Evolutionary conservation across 2,113 vertebrate species (phyloP).

Genomic region (Zootoca vivipara): DNA sequence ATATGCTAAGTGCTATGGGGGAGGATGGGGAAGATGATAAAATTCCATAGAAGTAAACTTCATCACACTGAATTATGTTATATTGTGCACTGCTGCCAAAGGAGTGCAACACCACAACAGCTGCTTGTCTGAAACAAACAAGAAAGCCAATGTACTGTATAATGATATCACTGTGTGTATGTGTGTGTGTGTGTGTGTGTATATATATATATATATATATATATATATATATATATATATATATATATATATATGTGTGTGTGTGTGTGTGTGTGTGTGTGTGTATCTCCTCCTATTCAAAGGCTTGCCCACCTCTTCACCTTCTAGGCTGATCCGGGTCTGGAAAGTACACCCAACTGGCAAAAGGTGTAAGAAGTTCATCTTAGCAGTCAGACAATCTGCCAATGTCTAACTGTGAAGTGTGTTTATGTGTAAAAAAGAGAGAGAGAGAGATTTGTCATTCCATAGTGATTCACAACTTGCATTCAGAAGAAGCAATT

Average conservation of each 20-base stretch:
- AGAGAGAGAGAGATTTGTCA: not conserved
- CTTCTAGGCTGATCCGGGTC: not conserved
- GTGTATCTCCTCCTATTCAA: not conserved
- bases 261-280: too few relatives aligned
- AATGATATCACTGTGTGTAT: not conserved
- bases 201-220: too few relatives aligned
- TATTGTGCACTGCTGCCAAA: not conserved
- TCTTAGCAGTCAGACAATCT: not conserved
- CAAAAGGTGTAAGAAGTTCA: not conserved
- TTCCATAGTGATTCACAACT: not conserved
- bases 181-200: too few relatives aligned
- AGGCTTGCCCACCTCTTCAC: not conserved
- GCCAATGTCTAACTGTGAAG: not conserved
- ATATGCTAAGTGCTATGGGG: not conserved
- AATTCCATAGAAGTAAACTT: not conserved
- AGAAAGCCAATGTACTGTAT: not conserved
- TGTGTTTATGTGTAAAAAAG: not conserved
- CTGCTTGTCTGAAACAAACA: not conserved
- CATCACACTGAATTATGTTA: not conserved
- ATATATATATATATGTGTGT: too few relatives aligned
- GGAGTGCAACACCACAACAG: not conserved
- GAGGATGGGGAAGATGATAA: not conserved
- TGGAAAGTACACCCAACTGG: not conserved
- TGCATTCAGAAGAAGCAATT: not conserved
- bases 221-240: too few relatives aligned